These are phyloP conservation scores for Mizuhopecten yessoensis DNA, from an alignment of 1,140 invertebrate species.

Conservation along the genomic window DNA sequence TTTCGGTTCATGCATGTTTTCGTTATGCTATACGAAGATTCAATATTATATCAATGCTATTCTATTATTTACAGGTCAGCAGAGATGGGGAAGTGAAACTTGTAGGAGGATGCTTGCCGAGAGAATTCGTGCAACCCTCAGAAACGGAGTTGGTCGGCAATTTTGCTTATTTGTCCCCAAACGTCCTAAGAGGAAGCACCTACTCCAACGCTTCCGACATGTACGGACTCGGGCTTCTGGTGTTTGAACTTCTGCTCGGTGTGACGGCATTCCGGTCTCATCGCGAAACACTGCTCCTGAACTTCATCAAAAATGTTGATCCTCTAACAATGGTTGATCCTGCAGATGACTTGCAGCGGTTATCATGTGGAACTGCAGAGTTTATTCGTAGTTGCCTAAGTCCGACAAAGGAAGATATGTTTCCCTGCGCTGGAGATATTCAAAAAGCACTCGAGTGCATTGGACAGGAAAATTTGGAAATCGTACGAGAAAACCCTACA, in stretches of 20 bases:
- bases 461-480: slow-evolving; percentile 1
- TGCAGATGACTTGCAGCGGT: not conserved
- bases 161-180: slow-evolving; percentile 70
- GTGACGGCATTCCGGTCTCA: slow-evolving; percentile 59
- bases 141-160: slow-evolving; percentile 56
- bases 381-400: not conserved
- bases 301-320: slow-evolving; percentile 60
- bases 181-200: slow-evolving; percentile 67
- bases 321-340: slow-evolving; percentile 61
- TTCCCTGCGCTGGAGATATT: not conserved
- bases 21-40: too few species aligned
- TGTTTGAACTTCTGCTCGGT: slow-evolving; percentile 68
- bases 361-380: not conserved
- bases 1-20: too few species aligned
- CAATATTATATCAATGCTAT: too few species aligned
- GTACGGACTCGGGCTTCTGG: slow-evolving; percentile 71
- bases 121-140: slow-evolving; percentile 59
- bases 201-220: slow-evolving; percentile 70
- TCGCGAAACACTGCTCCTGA: slow-evolving; percentile 51
- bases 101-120: slow-evolving; percentile 66
- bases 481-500: not conserved
- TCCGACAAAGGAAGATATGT: not conserved
- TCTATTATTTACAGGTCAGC: slow-evolving; percentile 58
- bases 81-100: slow-evolving; percentile 63
- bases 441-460: not conserved